phyloP scores from a whole-genome alignment of 2,113 vertebrate genomes.

The Rhegmatorhina hoffmannsi region DNA sequence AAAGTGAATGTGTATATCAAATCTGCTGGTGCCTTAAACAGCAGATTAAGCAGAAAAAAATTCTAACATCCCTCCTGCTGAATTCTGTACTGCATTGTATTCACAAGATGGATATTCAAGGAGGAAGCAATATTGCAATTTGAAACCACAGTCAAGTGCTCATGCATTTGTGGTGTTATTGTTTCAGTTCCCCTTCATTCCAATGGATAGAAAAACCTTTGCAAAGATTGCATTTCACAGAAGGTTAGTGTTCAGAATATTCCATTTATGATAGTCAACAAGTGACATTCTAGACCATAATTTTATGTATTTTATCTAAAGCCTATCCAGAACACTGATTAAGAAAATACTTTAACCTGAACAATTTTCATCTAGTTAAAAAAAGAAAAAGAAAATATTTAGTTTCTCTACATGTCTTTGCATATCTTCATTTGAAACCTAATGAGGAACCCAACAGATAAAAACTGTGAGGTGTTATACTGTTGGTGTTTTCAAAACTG shows the following conservation, averaged over 20 bases:
- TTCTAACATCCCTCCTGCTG: accelerated
- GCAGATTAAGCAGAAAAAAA: background rate
- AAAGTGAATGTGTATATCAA: background rate
- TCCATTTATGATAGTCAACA: background rate
- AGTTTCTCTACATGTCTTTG: background rate
- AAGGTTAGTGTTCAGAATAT: background rate
- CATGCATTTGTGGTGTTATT: background rate
- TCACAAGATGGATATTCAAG: background rate
- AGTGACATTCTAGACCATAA: background rate
- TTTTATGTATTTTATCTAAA: background rate
- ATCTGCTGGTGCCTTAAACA: background rate
- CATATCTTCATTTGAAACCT: background rate
- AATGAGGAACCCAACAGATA: background rate
- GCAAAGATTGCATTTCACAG: background rate
- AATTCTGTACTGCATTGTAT: background rate
- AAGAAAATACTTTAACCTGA: background rate
- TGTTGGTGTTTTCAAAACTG: background rate
- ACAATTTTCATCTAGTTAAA: background rate
- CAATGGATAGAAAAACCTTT: background rate
- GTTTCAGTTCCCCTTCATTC: background rate
- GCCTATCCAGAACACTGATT: background rate
- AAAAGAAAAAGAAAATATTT: background rate
- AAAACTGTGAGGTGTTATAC: background rate
- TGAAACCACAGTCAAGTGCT: background rate
- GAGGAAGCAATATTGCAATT: background rate